A percentile compares a stretch with the other conserved stretches of the same genome.
These are phyloP conservation scores for Nixonia krombeini DNA, from an alignment of 1,140 invertebrate species.

Conservation along the genomic window DNA sequence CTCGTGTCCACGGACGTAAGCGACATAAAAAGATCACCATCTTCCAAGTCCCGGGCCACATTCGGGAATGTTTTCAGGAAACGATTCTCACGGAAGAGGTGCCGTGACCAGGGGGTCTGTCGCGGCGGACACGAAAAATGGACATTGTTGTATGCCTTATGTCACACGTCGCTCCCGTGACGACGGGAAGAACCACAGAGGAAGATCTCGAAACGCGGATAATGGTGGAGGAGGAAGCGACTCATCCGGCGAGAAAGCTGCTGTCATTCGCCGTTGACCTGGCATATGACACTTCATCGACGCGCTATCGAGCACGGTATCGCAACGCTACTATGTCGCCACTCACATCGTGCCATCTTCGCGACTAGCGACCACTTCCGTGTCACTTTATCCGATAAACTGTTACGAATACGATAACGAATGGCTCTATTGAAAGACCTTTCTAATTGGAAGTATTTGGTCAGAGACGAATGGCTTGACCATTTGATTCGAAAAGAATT, in stretches of 20 bases:
- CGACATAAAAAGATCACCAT: constrained; percentile 29
- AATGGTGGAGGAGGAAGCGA: constrained; percentile 11
- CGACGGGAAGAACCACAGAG: constrained; percentile 14
- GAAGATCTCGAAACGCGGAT: constrained; percentile 7
- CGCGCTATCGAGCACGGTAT: no score
- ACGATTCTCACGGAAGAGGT: constrained; percentile 43
- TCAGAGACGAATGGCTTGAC: no score
- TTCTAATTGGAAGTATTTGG: no score
- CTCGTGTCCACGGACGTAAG: constrained; percentile 47
- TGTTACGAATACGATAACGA: no score
- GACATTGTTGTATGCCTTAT: constrained; percentile 20
- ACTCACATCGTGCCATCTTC: no score
- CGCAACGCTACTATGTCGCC: no score
- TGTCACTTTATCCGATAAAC: no score
- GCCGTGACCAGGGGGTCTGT: not conserved
- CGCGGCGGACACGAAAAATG: not conserved
- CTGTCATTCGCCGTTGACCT: not conserved
- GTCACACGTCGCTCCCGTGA: constrained; percentile 18
- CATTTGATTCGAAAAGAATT: no score
- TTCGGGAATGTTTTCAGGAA: constrained; percentile 7
- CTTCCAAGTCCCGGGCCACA: not conserved
- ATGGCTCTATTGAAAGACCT: no score
- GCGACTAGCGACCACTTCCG: no score
- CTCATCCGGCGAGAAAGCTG: constrained; percentile 35
- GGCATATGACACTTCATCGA: not conserved